Evolutionary conservation across 2,888 invertebrate species (phyloP).

Genomic region (Cotesia congregata): DNA sequence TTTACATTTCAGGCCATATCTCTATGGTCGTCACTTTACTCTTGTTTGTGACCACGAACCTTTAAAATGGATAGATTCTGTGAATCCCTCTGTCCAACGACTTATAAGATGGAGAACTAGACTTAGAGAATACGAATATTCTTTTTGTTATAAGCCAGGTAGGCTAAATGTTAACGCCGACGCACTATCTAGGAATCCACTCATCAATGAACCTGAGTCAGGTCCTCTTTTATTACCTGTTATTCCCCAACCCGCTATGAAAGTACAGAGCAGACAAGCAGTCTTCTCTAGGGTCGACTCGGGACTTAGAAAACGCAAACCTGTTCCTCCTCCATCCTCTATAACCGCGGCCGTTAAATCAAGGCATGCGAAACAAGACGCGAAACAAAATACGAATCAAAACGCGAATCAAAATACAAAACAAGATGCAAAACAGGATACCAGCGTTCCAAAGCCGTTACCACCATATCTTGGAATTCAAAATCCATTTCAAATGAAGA

Average conservation of each 20-base stretch:
- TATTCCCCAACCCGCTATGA: not conserved
- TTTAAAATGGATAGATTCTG: constrained; percentile 35
- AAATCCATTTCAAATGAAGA: too few relatives aligned
- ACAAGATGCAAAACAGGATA: too few relatives aligned
- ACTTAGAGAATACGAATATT: constrained; percentile 34
- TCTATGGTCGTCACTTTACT: constrained; percentile 37
- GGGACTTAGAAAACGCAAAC: too few relatives aligned
- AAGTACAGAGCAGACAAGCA: too few relatives aligned
- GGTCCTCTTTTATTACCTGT: not conserved
- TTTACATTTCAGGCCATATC: constrained; percentile 37
- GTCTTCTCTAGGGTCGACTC: too few relatives aligned
- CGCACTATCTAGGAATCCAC: constrained; percentile 21
- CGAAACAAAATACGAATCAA: too few relatives aligned
- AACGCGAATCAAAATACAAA: not conserved
- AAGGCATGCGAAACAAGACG: not conserved
- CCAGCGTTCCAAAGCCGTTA: too few relatives aligned
- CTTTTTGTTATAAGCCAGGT: constrained; percentile 35
- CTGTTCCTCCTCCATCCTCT: too few relatives aligned
- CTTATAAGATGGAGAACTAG: constrained; percentile 32
- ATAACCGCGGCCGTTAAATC: too few relatives aligned
- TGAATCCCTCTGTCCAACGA: constrained; percentile 23
- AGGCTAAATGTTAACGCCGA: constrained; percentile 31
- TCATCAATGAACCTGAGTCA: too few relatives aligned
- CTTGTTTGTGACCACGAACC: constrained; percentile 42
- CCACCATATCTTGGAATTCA: too few relatives aligned